These are phyloP conservation scores for Cyclophora albipunctata DNA, from an alignment of 2,888 invertebrate species.

Conservation along the genomic window DNA sequence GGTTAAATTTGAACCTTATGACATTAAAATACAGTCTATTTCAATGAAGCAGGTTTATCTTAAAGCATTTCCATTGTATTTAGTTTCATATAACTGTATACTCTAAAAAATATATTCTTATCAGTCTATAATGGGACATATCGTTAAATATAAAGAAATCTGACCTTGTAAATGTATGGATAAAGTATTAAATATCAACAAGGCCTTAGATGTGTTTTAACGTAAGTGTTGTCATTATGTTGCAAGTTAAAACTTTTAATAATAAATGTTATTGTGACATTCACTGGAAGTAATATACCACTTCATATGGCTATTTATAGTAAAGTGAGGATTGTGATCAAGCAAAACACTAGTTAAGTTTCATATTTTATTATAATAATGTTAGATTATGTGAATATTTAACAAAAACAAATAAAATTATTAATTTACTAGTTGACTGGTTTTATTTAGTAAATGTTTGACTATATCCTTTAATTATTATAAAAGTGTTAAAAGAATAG, in stretches of 20 bases:
- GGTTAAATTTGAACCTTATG: no score
- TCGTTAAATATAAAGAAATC: conserved; percentile 1
- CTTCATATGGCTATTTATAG: conserved; percentile 28
- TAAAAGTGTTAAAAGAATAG: conserved; percentile 4
- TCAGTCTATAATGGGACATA: not conserved
- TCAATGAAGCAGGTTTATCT: no score
- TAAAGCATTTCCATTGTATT: no score
- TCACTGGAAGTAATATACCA: conserved; percentile 1
- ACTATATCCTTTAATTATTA: conserved; percentile 1
- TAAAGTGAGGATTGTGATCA: conserved; percentile 65
- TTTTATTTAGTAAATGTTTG: conserved; percentile 19
- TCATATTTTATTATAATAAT: conserved; percentile 65
- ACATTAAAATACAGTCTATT: no score
- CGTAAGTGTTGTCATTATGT: conserved; percentile 39
- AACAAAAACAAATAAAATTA: conserved; percentile 70
- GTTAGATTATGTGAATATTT: conserved; percentile 69
- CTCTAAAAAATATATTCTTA: no score
- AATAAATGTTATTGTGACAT: conserved; percentile 41
- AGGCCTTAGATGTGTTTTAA: conserved; percentile 60
- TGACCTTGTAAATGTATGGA: no score
- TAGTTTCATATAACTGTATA: no score
- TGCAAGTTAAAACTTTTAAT: conserved; percentile 30
- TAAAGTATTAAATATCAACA: conserved; percentile 26
- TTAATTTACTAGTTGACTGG: conserved; percentile 61
- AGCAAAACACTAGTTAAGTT: conserved; percentile 64